Evolutionary conservation across 2,888 invertebrate genomes (phyloP).

Genomic region (Salticus scenicus): DNA sequence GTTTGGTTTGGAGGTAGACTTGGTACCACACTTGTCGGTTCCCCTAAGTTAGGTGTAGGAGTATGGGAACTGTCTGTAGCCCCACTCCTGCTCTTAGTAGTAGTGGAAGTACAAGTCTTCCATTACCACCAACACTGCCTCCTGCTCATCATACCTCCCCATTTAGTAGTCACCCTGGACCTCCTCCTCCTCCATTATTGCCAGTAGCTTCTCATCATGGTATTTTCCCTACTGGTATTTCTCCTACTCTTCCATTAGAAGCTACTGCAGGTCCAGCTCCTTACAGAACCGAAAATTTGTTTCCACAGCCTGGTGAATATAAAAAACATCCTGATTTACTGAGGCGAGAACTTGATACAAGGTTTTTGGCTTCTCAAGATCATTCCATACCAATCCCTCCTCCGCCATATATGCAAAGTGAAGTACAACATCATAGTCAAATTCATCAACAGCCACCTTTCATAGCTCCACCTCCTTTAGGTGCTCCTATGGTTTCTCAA

Average conservation of each 20-base stretch:
- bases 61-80: too few relatives aligned
- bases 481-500: slow-evolving; percentile 79
- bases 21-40: too few relatives aligned
- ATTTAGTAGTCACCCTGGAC: slow-evolving; percentile 36
- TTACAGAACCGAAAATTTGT: slow-evolving; percentile 71
- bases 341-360: slow-evolving; percentile 90
- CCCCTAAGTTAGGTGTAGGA: too few relatives aligned
- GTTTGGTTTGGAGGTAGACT: too few relatives aligned
- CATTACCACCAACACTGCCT: slow-evolving; percentile 59
- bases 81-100: slow-evolving; percentile 41
- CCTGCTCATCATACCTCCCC: slow-evolving; percentile 68
- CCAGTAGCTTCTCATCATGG: slow-evolving; percentile 57
- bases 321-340: slow-evolving; percentile 81
- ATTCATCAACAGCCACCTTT: slow-evolving; percentile 77
- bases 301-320: slow-evolving; percentile 71
- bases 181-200: slow-evolving; percentile 55
- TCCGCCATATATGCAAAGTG: slow-evolving; percentile 79
- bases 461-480: slow-evolving; percentile 77
- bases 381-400: slow-evolving; percentile 76
- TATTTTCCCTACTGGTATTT: slow-evolving; percentile 71
- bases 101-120: slow-evolving; percentile 45
- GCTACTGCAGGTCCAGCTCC: slow-evolving; percentile 70
- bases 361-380: slow-evolving; percentile 86
- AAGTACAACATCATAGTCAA: slow-evolving; percentile 87
- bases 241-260: slow-evolving; percentile 69